phyloP scores from a whole-genome alignment of 2,888 invertebrate genomes.

The Phengaris arion region DNA sequence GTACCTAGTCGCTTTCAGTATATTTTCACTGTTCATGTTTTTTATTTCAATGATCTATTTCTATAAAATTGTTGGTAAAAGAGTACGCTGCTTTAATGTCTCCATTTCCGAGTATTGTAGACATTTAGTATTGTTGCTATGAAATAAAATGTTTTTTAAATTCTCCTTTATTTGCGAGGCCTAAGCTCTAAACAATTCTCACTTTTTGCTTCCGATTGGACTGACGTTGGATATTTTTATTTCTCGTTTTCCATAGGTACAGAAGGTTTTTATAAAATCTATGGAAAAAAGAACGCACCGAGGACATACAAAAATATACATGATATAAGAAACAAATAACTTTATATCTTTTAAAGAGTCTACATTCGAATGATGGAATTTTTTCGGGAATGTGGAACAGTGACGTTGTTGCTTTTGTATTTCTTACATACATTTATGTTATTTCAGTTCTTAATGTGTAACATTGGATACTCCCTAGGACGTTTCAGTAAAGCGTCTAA shows the following conservation, averaged over 20 bases:
- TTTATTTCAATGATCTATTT: slow-evolving; percentile 26
- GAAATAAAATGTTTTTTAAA: slow-evolving; percentile 20
- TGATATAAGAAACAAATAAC: neutral
- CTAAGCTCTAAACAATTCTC: slow-evolving; percentile 16
- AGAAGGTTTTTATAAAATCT: neutral
- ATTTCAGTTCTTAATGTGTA: too few relatives aligned
- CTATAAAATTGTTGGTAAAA: slow-evolving; percentile 11
- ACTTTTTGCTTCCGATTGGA: slow-evolving; percentile 14
- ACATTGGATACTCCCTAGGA: too few relatives aligned
- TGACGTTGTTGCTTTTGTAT: too few relatives aligned
- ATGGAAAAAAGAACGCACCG: neutral
- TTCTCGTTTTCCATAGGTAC: neutral
- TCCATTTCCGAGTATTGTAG: neutral
- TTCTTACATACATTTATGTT: too few relatives aligned
- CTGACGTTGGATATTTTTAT: slow-evolving; percentile 14
- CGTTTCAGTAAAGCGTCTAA: too few relatives aligned
- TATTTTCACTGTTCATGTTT: slow-evolving; percentile 26
- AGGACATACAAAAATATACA: neutral
- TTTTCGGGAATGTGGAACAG: too few relatives aligned
- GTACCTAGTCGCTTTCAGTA: slow-evolving; percentile 30
- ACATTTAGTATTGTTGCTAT: slow-evolving; percentile 21
- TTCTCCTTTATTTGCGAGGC: slow-evolving; percentile 6
- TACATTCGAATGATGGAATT: neutral
- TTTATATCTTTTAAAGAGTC: neutral
- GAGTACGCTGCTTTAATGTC: neutral